These are phyloP conservation scores for Molorchus minor DNA, from an alignment of 2,888 invertebrate species.

Conservation along the genomic window DNA sequence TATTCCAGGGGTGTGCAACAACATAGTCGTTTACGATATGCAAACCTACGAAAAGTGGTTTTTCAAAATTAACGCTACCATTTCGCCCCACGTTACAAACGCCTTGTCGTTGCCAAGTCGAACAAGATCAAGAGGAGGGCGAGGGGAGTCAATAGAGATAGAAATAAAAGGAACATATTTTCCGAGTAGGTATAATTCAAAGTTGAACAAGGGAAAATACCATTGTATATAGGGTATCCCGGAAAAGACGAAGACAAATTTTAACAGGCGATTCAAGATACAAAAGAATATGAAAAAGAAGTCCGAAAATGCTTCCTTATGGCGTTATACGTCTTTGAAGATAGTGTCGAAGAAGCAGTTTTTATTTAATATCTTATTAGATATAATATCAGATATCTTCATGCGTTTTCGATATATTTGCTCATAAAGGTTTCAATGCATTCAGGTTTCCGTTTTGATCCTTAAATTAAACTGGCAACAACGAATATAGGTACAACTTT, in stretches of 20 bases:
- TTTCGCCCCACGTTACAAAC: not conserved
- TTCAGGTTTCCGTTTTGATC: too few species aligned
- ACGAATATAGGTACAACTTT: too few species aligned
- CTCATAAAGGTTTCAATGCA: too few species aligned
- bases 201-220: not conserved
- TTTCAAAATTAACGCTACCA: not conserved
- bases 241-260: not conserved
- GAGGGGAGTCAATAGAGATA: not conserved
- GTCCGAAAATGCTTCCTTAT: not conserved
- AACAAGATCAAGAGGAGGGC: not conserved
- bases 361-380: not conserved
- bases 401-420: too few species aligned
- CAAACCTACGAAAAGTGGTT: conserved; percentile 7
- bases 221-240: not conserved
- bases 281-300: not conserved
- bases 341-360: not conserved
- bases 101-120: not conserved
- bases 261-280: not conserved
- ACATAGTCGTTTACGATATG: conserved; percentile 10
- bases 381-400: too few species aligned
- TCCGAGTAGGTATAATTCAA: not conserved
- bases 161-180: conserved; percentile 4
- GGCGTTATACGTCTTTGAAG: not conserved
- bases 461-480: too few species aligned
- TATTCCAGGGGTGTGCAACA: conserved; percentile 8